Evolutionary conservation across 2,888 invertebrate genomes (phyloP).

Genomic region (Netelia virgata): DNA sequence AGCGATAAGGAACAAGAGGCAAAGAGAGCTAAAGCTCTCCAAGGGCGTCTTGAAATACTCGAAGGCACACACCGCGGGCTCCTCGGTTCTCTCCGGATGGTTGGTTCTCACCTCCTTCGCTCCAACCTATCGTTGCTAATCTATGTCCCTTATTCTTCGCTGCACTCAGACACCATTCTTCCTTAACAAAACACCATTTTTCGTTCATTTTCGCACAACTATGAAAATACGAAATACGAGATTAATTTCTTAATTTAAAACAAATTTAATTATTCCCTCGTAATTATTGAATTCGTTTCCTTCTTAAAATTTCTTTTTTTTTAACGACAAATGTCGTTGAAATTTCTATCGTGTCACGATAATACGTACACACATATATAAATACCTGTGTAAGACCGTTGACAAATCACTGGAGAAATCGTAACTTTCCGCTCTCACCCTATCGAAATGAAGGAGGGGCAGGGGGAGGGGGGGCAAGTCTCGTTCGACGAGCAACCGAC

Average conservation of each 20-base stretch:
- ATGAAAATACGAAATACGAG: not conserved
- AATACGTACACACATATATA: not conserved
- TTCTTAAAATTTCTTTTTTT: not conserved
- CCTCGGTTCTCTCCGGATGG: constrained; percentile 37
- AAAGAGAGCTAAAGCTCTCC: constrained; percentile 59
- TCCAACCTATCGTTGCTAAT: constrained; percentile 7
- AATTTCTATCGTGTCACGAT: not conserved
- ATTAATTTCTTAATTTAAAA: not conserved
- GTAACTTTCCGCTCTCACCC: constrained; percentile 34
- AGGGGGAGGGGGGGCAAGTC: too few species aligned
- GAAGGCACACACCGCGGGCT: constrained; percentile 45
- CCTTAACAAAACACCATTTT: constrained; percentile 17
- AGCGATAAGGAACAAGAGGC: constrained; percentile 56
- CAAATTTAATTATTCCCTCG: not conserved
- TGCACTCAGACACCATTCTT: constrained; percentile 20
- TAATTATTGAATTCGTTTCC: too few species aligned
- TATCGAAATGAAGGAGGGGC: not conserved
- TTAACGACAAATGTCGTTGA: not conserved
- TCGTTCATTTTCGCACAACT: not conserved
- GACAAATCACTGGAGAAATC: constrained; percentile 36
- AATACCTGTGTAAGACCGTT: constrained; percentile 11
- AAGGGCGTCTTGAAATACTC: constrained; percentile 59
- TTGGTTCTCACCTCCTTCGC: constrained; percentile 57
- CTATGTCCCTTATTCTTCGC: constrained; percentile 12
- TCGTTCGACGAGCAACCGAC: constrained; percentile 55